Evolutionary conservation across 2,888 invertebrate species (phyloP).

Genomic region (Hydriomena furcata): DNA sequence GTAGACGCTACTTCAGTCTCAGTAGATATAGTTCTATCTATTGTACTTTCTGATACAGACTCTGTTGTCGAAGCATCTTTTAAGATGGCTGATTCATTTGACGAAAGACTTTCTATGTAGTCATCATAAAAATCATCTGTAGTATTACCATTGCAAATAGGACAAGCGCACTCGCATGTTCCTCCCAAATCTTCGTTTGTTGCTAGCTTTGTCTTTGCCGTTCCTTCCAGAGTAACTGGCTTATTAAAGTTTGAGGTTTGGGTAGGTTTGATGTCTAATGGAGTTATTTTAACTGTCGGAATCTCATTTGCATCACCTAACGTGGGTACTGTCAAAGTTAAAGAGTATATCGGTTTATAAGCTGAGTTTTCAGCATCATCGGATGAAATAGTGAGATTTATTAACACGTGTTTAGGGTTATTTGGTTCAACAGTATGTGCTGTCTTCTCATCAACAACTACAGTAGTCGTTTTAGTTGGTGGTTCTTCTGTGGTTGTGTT

Average conservation of each 20-base stretch:
- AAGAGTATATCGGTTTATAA: conserved; percentile 88
- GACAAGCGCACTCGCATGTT: conserved; percentile 89
- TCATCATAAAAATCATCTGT: conserved; percentile 71
- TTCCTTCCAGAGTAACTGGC: conserved; percentile 66
- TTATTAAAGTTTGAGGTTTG: conserved; percentile 70
- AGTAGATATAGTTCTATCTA: conserved; percentile 31
- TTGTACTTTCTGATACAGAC: conserved; percentile 25
- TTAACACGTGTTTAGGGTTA: conserved; percentile 86
- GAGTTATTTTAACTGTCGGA: conserved; percentile 83
- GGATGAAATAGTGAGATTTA: conserved; percentile 92
- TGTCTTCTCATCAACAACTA: conserved; percentile 43
- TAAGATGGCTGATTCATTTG: conserved; percentile 22
- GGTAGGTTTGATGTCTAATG: conserved; percentile 70
- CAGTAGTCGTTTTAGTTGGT: conserved; percentile 38
- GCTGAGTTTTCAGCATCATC: conserved; percentile 77
- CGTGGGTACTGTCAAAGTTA: conserved; percentile 91
- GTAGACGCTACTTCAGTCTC: conserved; percentile 24
- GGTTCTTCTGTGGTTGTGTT: conserved; percentile 38
- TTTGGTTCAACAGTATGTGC: conserved; percentile 58
- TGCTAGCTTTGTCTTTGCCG: conserved; percentile 48
- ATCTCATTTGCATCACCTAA: conserved; percentile 77
- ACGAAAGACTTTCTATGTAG: conserved; percentile 51
- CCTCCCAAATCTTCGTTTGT: conserved; percentile 80
- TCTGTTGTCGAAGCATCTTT: conserved; percentile 31
- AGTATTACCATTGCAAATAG: conserved; percentile 81